Evolutionary conservation across 1,140 invertebrate genomes (phyloP).

Genomic region (Cepaea nemoralis): DNA sequence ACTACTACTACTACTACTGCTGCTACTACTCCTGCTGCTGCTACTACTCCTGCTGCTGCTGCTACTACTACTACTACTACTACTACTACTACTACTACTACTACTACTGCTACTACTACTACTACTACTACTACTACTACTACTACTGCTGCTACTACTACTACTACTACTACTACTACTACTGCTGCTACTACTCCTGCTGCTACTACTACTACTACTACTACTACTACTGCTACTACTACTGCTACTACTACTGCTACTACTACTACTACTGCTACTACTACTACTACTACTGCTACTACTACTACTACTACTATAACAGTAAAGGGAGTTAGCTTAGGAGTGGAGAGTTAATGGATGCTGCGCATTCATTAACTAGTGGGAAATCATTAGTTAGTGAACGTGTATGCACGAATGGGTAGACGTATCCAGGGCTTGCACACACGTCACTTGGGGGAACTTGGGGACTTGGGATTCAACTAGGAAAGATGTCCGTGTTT

Average conservation of each 20-base stretch:
- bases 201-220: not conserved
- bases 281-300: slow-evolving; percentile 3
- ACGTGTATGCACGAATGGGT: too few relatives aligned
- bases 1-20: slow-evolving; percentile 15
- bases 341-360: too few relatives aligned
- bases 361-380: too few relatives aligned
- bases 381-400: too few relatives aligned
- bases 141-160: slow-evolving; percentile 1
- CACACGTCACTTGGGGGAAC: too few relatives aligned
- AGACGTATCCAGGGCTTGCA: too few relatives aligned
- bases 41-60: not conserved
- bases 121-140: not conserved
- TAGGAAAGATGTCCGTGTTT: too few relatives aligned
- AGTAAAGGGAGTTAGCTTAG: too few relatives aligned
- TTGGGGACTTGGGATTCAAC: too few relatives aligned
- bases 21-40: slow-evolving; percentile 4
- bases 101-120: not conserved
- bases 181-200: not conserved
- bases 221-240: not conserved
- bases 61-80: not conserved
- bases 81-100: not conserved
- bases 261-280: slow-evolving; percentile 3
- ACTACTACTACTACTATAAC: slow-evolving; percentile 3
- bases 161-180: slow-evolving; percentile 7
- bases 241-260: slow-evolving; percentile 2